phyloP scores from a whole-genome alignment of 2,113 vertebrate genomes.

The Indicator maculatus region DNA sequence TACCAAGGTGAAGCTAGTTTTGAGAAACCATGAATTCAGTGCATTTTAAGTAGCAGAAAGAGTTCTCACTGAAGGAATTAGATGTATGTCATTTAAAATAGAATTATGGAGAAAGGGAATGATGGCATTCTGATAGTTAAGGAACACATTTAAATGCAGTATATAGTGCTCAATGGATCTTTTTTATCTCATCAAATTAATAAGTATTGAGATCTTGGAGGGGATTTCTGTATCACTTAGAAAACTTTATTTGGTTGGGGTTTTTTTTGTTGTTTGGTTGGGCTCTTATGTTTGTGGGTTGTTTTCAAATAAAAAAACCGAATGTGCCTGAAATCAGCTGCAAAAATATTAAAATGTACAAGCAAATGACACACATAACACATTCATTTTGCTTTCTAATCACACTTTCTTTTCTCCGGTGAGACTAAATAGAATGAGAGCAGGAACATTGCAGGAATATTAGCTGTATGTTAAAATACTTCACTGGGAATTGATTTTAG shows the following conservation, averaged over 20 bases:
- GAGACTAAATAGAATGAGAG: neutral
- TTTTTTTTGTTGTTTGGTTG: no score
- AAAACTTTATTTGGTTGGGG: neutral
- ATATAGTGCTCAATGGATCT: neutral
- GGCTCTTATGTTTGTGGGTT: neutral
- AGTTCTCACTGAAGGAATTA: neutral
- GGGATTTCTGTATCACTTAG: accelerated
- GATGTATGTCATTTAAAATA: neutral
- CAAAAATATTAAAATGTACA: neutral
- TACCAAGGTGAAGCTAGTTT: neutral
- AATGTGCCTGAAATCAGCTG: neutral
- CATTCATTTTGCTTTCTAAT: neutral
- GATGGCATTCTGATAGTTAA: neutral
- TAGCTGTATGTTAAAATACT: neutral
- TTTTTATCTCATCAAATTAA: neutral
- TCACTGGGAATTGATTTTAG: neutral
- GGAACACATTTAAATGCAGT: neutral
- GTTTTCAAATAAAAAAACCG: neutral
- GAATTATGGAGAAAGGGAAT: neutral
- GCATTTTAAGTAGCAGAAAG: neutral
- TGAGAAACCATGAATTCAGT: neutral
- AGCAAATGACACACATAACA: neutral
- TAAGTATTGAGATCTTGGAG: neutral
- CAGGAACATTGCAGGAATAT: neutral
- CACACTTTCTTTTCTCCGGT: neutral